phyloP scores from a whole-genome alignment of 23 tunicate genomes.

The Trididemnum miniatum region DNA sequence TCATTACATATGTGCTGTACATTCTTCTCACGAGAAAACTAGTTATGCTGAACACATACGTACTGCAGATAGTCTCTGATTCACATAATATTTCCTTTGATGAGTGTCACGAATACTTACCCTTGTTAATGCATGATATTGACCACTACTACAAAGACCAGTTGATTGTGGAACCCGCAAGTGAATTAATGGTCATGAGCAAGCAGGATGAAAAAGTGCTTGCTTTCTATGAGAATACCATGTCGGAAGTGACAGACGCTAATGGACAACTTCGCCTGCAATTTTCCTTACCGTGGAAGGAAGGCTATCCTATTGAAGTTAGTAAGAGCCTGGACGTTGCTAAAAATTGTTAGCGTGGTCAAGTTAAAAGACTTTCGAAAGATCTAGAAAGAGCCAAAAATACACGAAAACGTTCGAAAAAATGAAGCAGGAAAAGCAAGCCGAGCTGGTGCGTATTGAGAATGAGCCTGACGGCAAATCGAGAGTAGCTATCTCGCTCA shows the following conservation, averaged over 20 bases:
- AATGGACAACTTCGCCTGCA: background rate
- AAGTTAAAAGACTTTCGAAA: background rate
- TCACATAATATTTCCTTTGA: background rate
- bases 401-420: background rate
- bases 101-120: background rate
- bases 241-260: background rate
- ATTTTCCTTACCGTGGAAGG: background rate
- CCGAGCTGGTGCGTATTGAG: background rate
- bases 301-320: slow-evolving; percentile 3
- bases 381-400: background rate
- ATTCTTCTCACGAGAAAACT: no score
- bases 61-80: background rate
- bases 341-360: background rate
- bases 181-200: background rate
- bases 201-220: background rate
- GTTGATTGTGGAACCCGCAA: background rate
- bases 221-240: background rate
- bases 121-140: background rate
- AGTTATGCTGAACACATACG: no score
- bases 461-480: background rate
- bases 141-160: background rate
- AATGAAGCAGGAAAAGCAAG: slow-evolving; percentile 8
- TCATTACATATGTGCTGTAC: slow-evolving; percentile 6
- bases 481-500: background rate
- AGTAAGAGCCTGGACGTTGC: slow-evolving; percentile 6